Percentiles rank a stretch among this genome's conserved stretches.
Conservation (phyloP, 2,113 vertebrate species). For the Cyanocitta stelleri region DNA sequence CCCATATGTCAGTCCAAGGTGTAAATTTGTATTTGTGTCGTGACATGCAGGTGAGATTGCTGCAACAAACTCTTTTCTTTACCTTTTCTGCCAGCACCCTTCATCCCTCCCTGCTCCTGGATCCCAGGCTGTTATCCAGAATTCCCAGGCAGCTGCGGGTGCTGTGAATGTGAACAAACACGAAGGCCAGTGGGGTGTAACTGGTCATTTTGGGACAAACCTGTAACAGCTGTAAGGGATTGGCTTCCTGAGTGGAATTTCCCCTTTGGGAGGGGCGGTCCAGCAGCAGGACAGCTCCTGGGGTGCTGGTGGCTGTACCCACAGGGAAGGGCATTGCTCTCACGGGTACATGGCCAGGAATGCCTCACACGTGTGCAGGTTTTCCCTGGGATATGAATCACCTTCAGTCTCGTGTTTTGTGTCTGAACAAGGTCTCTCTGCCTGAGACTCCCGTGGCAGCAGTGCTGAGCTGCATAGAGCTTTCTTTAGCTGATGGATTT, state of each 20-base stretch:
- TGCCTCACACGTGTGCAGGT: fast-evolving
- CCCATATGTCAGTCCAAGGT: not conserved
- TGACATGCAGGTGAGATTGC: not conserved
- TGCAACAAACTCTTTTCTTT: not conserved
- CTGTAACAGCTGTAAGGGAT: not conserved
- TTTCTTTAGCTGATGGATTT: not conserved
- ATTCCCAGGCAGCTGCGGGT: not conserved
- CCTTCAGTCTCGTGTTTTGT: not conserved
- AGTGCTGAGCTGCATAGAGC: not conserved
- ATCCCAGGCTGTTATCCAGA: not conserved
- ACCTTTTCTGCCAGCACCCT: not conserved
- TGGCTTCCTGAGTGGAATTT: not conserved
- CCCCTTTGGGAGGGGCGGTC: not conserved
- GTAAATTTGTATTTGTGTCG: not conserved
- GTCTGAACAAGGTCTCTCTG: not conserved
- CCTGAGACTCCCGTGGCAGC: not conserved
- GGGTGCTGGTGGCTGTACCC: not conserved
- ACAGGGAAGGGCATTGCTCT: not conserved
- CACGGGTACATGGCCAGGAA: not conserved
- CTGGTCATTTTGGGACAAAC: not conserved
- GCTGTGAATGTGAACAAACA: not conserved
- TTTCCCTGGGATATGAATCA: not conserved
- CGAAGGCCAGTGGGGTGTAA: too few species aligned
- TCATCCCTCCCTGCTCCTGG: not conserved
- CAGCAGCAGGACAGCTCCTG: not conserved